These are phyloP conservation scores for Cotesia typhae DNA, from an alignment of 1,140 invertebrate genomes.

Conservation along the genomic window DNA sequence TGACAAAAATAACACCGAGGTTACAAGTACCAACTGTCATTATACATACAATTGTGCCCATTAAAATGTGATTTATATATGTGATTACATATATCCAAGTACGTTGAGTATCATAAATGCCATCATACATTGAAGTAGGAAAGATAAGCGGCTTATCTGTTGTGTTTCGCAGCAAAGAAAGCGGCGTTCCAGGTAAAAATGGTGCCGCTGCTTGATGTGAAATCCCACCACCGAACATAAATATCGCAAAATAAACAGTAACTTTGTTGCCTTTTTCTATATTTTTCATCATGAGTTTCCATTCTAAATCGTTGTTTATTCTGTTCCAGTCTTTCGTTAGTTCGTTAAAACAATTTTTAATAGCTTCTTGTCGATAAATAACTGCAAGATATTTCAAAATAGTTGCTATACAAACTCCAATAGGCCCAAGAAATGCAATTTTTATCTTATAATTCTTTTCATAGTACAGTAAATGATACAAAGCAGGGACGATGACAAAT, in stretches of 20 bases:
- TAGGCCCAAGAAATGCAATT: constrained; percentile 40
- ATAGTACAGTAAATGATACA: constrained; percentile 20
- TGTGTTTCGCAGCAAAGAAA: constrained; percentile 21
- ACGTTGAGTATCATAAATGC: constrained; percentile 24
- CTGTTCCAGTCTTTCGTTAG: constrained; percentile 30
- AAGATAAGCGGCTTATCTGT: constrained; percentile 28
- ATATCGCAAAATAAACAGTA: constrained; percentile 28
- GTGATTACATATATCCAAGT: constrained; percentile 32
- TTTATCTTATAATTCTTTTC: constrained; percentile 31
- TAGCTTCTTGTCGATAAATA: constrained; percentile 18
- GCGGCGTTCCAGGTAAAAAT: constrained; percentile 11
- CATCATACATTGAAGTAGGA: constrained; percentile 26
- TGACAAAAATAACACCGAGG: constrained; percentile 36
- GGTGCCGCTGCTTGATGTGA: constrained; percentile 25
- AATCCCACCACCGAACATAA: constrained; percentile 27
- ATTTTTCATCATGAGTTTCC: constrained; percentile 33
- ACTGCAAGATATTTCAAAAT: constrained; percentile 40
- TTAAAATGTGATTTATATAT: constrained; percentile 18
- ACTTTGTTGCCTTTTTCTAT: constrained; percentile 11
- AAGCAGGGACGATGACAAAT: constrained; percentile 30
- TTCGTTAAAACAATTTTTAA: constrained; percentile 31
- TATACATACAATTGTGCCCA: constrained; percentile 21
- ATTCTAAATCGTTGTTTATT: neutral
- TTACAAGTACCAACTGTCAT: constrained; percentile 21
- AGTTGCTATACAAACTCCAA: constrained; percentile 40